Evolutionary conservation across 2,888 invertebrate species (phyloP), one percentile per base, ranked within the genome.

Genomic region (Himalopsyche kuldschensis): DNA sequence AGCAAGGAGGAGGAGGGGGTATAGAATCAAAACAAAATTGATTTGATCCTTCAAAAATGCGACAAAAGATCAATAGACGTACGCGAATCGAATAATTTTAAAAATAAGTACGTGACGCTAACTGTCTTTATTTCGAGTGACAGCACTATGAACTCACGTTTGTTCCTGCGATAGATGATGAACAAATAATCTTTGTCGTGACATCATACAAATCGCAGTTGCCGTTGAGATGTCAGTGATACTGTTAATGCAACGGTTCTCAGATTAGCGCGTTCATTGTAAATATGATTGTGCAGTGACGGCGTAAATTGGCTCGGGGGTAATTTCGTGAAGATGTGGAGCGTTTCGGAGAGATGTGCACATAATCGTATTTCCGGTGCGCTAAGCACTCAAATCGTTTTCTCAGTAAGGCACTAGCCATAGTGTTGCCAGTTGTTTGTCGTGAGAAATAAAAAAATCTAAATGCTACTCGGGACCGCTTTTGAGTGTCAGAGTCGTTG

Each of bases 291-390:
- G 69, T 27, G 69, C 30, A 69, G 30, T 69, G 69, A 69, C 69
- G 30, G 27, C 69, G 20, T 30, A 69, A 69, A 69, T 69, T 69
- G 30, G 27, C 69, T 69, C 30, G 27, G 30, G 69, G 69, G 69
- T 69, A 81, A 81, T 81, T 81, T 81, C 24, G 75, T 75, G 5
- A 27, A 81, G 32, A 69, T 81, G 30, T 75, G 46, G 46, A 81
- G 41, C 81, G 55, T 76, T 81, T n/a, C 81, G 63, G 32, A 63
- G 80, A 69, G 63, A 30, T 35, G 75, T 46, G 27, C n/a, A 24
- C 81, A 75, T 81, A 81, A 81, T 76, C 76, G 35, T 75, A 75
- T 81, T 81, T 41, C 75, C 81, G 81, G 81, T 48, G 75, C 75
- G 69, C 32, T 81, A 75, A 81, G 75, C 81, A 81, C 81, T 47